Conservation (phyloP, 2,797 vertebrate genomes). For the Hemitrygon akajei region DNA sequence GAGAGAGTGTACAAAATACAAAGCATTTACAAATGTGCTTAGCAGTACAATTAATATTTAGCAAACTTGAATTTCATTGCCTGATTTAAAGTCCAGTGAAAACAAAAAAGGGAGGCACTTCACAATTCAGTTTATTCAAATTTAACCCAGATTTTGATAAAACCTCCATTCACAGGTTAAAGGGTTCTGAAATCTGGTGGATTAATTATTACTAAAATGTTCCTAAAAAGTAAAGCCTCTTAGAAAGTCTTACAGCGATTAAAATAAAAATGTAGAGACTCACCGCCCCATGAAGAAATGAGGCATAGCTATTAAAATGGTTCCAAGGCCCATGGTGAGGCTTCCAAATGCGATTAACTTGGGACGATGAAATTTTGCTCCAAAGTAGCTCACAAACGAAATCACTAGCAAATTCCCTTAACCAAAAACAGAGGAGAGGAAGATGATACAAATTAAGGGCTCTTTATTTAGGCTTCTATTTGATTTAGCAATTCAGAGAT, state of each 20-base stretch:
- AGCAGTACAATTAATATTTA: too few relatives aligned
- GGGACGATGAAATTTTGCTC: conserved; percentile 83
- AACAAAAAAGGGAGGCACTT: too few relatives aligned
- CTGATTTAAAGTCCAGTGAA: too few relatives aligned
- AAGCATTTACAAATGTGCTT: too few relatives aligned
- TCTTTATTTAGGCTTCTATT: neutral
- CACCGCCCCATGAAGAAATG: conserved; percentile 85
- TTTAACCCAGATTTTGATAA: too few relatives aligned
- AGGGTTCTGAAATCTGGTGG: too few relatives aligned
- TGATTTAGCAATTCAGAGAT: neutral
- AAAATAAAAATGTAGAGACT: conserved; percentile 45
- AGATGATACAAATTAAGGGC: conserved; percentile 44
- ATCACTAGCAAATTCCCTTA: conserved; percentile 86
- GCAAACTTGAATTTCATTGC: too few relatives aligned
- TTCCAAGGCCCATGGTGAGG: conserved; percentile 81
- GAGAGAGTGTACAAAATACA: too few relatives aligned
- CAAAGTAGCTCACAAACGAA: conserved; percentile 88
- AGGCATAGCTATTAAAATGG: conserved; percentile 77
- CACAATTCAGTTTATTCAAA: too few relatives aligned
- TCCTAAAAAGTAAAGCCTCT: too few relatives aligned
- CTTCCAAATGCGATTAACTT: conserved; percentile 83
- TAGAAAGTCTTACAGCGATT: neutral
- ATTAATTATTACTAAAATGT: too few relatives aligned
- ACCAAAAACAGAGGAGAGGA: conserved; percentile 40
- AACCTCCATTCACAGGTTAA: too few relatives aligned